These are phyloP conservation scores for Nezara viridula DNA, from an alignment of 2,888 invertebrate genomes.

Conservation along the genomic window DNA sequence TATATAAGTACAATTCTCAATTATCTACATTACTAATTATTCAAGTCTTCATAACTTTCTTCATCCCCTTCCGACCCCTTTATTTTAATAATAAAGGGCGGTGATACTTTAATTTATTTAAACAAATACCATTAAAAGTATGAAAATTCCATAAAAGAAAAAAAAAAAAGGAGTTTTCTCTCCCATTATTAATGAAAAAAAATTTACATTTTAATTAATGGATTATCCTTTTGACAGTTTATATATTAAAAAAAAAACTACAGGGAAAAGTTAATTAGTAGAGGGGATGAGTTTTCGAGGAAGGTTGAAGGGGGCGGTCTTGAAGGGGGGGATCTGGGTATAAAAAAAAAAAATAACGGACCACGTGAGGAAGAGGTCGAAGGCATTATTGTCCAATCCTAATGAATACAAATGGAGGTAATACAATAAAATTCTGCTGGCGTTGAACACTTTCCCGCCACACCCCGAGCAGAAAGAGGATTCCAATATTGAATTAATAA, in stretches of 20 bases:
- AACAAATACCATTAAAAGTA: slow-evolving; percentile 49
- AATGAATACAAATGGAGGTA: slow-evolving; percentile 62
- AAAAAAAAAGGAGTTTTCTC: slow-evolving; percentile 39
- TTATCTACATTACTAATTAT: slow-evolving; percentile 13
- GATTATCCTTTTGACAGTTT: slow-evolving; percentile 58
- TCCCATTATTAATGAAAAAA: slow-evolving; percentile 45
- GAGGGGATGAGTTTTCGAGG: slow-evolving; percentile 50
- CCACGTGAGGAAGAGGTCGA: slow-evolving; percentile 54
- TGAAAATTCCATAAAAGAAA: neutral
- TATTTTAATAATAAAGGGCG: slow-evolving; percentile 1
- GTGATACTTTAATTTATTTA: slow-evolving; percentile 41
- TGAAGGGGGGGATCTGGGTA: too few species aligned
- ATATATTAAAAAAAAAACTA: slow-evolving; percentile 55
- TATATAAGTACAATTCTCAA: slow-evolving; percentile 14
- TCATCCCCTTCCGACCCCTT: neutral
- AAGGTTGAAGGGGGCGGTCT: slow-evolving; percentile 11
- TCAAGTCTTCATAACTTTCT: slow-evolving; percentile 38
- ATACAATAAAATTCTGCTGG: slow-evolving; percentile 50
- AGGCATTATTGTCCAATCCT: slow-evolving; percentile 58
- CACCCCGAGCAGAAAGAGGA: neutral
- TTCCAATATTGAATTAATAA: slow-evolving; percentile 51
- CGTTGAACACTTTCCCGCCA: neutral
- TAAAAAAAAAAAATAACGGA: slow-evolving; percentile 47
- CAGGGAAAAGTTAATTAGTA: slow-evolving; percentile 53
- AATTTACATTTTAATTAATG: slow-evolving; percentile 60